Evolutionary conservation across 1,140 invertebrate genomes (phyloP).

Genomic region (Mactra quadrangularis): DNA sequence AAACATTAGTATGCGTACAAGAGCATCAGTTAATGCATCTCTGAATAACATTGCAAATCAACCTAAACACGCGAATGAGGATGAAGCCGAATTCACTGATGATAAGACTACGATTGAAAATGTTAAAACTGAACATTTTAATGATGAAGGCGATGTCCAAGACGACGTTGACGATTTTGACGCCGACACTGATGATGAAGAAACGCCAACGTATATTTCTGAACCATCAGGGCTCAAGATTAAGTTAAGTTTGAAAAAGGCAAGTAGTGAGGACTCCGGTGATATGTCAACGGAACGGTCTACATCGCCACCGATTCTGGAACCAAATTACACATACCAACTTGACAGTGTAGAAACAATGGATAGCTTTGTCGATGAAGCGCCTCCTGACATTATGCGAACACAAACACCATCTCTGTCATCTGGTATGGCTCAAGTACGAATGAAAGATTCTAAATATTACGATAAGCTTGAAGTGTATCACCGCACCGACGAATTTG

Average conservation of each 20-base stretch:
- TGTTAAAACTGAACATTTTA: neutral
- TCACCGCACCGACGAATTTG: constrained; percentile 45
- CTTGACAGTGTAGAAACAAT: neutral
- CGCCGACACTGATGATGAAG: constrained; percentile 32
- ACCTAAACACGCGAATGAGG: neutral
- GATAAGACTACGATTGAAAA: neutral
- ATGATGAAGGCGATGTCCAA: neutral
- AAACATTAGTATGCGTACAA: constrained; percentile 43
- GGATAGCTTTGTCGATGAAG: neutral
- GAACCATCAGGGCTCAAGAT: constrained; percentile 57
- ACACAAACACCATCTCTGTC: neutral
- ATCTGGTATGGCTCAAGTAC: constrained; percentile 21
- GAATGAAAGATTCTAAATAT: constrained; percentile 52
- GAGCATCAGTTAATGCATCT: constrained; percentile 56
- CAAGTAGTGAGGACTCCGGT: neutral
- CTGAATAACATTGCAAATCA: constrained; percentile 50
- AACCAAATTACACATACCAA: neutral
- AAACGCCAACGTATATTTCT: constrained; percentile 39
- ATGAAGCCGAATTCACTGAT: neutral
- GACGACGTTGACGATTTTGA: neutral
- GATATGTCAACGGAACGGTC: constrained; percentile 5
- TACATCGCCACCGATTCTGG: constrained; percentile 20
- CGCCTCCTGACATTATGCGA: constrained; percentile 16
- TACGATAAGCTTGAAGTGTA: constrained; percentile 59
- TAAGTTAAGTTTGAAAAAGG: constrained; percentile 43